phyloP scores from a whole-genome alignment of 2,797 vertebrate species.

The Pseudochaenichthys georgianus region DNA sequence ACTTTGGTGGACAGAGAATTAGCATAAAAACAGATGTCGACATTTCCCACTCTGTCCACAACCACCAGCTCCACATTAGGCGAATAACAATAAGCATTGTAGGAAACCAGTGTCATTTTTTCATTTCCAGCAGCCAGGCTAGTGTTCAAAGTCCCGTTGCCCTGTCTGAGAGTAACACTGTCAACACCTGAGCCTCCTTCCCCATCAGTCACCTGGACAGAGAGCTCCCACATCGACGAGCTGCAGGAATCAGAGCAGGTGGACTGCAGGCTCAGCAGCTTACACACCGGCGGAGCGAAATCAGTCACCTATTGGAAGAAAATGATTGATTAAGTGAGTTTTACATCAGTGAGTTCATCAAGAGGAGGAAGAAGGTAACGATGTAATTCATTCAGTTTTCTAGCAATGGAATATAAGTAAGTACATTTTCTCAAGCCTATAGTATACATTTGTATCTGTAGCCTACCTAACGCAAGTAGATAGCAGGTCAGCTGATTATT shows the following conservation, averaged over 20 bases:
- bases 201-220: constrained; percentile 57
- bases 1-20: constrained; percentile 24
- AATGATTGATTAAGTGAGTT: not conserved
- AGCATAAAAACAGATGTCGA: constrained; percentile 49
- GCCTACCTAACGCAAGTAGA: no score
- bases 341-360: no score
- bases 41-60: constrained; percentile 72
- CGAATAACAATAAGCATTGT: constrained; percentile 69
- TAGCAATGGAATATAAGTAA: no score
- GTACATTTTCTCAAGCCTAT: no score
- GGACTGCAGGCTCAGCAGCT: constrained; percentile 38
- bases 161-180: constrained; percentile 45
- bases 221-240: constrained; percentile 47
- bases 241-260: constrained; percentile 64
- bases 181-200: constrained; percentile 55
- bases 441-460: no score
- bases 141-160: constrained; percentile 65
- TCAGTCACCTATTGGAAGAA: constrained; percentile 63
- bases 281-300: constrained; percentile 61
- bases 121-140: constrained; percentile 19
- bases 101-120: constrained; percentile 58
- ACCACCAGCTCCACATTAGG: constrained; percentile 61
- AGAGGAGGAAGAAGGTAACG: no score
- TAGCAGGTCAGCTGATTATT: no score
- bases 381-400: no score